Conservation (phyloP, 2,888 invertebrate genomes). For the Tachina grossa region DNA sequence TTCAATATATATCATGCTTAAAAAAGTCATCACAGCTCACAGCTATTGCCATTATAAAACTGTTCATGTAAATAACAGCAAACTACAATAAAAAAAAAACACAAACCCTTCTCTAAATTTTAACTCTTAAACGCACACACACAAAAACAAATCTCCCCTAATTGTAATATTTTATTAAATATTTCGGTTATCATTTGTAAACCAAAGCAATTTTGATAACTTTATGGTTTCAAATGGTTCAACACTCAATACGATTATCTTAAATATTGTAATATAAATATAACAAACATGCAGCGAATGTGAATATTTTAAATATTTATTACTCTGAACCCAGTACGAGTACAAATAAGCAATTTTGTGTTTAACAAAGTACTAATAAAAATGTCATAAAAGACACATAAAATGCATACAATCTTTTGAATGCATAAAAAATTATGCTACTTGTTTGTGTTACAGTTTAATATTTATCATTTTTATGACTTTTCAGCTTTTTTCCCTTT, state of each 20-base stretch:
- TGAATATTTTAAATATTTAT: slow-evolving; percentile 22
- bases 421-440: slow-evolving; percentile 15
- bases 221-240: slow-evolving; percentile 8
- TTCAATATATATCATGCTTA: no score
- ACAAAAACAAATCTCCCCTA: background rate
- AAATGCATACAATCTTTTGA: slow-evolving; percentile 8
- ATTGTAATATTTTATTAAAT: slow-evolving; percentile 10
- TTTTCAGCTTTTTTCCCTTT: background rate
- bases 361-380: slow-evolving; percentile 22
- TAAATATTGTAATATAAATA: slow-evolving; percentile 25
- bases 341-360: slow-evolving; percentile 33
- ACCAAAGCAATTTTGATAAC: slow-evolving; percentile 26
- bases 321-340: background rate
- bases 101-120: background rate
- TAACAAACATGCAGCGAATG: background rate
- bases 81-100: background rate
- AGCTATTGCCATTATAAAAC: background rate
- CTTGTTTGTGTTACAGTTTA: background rate
- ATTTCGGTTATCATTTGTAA: slow-evolving; percentile 16
- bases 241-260: slow-evolving; percentile 25
- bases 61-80: background rate
- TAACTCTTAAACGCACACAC: background rate
- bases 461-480: slow-evolving; percentile 23
- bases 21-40: no score
- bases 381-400: slow-evolving; percentile 7